phyloP scores from a whole-genome alignment of 2,113 vertebrate species.

The Vidua chalybeata region DNA sequence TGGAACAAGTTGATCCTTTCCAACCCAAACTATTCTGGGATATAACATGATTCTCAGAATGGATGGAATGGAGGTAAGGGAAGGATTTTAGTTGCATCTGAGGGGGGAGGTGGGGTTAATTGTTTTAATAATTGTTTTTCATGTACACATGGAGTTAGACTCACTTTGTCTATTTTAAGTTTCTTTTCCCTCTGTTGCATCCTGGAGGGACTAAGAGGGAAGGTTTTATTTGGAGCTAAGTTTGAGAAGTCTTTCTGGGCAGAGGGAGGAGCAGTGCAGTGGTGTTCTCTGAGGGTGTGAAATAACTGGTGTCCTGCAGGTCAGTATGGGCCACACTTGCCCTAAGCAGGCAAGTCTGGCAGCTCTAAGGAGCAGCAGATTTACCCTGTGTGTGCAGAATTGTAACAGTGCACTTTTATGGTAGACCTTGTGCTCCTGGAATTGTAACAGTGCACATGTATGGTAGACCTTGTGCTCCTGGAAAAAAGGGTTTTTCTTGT shows the following conservation, averaged over 20 bases:
- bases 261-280: not conserved
- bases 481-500: not conserved
- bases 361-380: not conserved
- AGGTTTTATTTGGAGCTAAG: not conserved
- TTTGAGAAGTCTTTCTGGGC: not conserved
- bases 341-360: not conserved
- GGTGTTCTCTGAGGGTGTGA: not conserved
- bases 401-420: not conserved
- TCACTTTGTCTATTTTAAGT: not conserved
- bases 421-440: not conserved
- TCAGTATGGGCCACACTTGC: not conserved
- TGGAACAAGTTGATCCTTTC: not conserved
- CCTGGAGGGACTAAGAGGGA: not conserved
- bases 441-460: not conserved
- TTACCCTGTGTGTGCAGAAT: fast-evolving
- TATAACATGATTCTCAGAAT: not conserved
- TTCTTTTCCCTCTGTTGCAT: not conserved
- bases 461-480: not conserved
- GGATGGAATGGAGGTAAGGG: not conserved
- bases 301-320: not conserved
- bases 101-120: fast-evolving
- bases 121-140: not conserved
- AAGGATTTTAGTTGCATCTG: not conserved
- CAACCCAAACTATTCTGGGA: not conserved
- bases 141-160: not conserved